Conservation (phyloP, 2,113 vertebrate genomes). For the Neomonachus schauinslandi region DNA sequence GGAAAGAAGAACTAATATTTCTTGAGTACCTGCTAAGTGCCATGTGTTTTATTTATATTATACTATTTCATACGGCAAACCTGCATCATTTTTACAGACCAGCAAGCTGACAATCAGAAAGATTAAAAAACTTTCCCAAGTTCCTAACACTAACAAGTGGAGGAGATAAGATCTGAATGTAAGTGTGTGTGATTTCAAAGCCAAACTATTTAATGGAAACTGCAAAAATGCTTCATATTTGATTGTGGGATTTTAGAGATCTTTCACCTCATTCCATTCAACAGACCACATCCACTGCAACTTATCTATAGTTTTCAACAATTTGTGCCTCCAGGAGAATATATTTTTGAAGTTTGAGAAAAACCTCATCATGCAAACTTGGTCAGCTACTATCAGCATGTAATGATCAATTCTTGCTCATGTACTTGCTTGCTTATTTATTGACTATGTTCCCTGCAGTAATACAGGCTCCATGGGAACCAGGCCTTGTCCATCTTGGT, state of each 20-base stretch:
- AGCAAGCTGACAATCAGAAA: neutral
- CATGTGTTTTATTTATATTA: neutral
- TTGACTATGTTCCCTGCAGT: neutral
- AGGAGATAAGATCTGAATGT: neutral
- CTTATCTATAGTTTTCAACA: neutral
- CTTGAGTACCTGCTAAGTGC: neutral
- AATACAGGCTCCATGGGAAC: neutral
- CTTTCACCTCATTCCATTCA: neutral
- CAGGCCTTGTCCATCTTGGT: neutral
- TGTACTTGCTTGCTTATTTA: neutral
- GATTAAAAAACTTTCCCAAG: neutral
- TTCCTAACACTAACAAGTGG: neutral
- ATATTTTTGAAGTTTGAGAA: conserved; percentile 33
- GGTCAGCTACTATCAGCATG: neutral
- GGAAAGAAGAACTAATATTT: neutral
- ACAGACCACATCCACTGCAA: neutral
- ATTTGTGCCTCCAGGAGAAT: neutral
- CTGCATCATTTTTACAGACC: neutral
- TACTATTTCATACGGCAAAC: neutral
- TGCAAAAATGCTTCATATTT: neutral
- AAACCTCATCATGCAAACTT: neutral
- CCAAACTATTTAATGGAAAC: neutral
- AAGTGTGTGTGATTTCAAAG: neutral
- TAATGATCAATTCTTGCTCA: neutral
- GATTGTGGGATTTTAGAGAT: neutral